Evolutionary conservation across 1,140 invertebrate genomes (phyloP).

Genomic region (Hetaerina americana): DNA sequence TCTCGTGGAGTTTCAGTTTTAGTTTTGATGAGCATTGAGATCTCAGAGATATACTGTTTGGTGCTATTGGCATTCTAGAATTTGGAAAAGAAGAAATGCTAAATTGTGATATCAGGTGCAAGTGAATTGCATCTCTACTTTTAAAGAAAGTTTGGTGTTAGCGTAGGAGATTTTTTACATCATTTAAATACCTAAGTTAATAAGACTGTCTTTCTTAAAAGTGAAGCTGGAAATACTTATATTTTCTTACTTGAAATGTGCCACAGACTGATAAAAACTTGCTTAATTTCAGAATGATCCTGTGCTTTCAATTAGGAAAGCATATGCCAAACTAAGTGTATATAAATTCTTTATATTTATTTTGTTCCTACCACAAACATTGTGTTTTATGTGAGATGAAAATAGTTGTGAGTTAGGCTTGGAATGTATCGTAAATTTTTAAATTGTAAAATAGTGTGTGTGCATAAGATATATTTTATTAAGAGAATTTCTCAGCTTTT

Average conservation of each 20-base stretch:
- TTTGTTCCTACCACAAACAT: background rate
- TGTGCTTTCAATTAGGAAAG: background rate
- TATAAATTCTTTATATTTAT: constrained; percentile 1
- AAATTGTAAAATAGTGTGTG: background rate
- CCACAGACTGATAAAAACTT: background rate
- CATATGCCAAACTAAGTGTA: background rate
- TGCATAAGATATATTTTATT: constrained; percentile 1
- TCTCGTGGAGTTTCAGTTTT: background rate
- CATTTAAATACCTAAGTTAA: background rate
- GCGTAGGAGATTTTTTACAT: background rate
- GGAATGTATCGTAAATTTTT: background rate
- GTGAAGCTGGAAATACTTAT: background rate
- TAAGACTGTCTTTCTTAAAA: background rate
- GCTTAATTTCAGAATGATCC: background rate
- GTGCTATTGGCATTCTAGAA: background rate
- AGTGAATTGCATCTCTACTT: background rate
- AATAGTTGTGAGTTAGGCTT: background rate
- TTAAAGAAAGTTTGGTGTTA: background rate
- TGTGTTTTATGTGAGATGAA: background rate
- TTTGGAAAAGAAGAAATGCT: background rate
- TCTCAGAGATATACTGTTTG: background rate
- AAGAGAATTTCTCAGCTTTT: background rate
- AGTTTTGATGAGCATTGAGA: background rate
- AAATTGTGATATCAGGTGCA: background rate
- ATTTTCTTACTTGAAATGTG: background rate